Evolutionary conservation across 2,113 vertebrate genomes (phyloP), one percentile per base, ranked within the genome.

Genomic region (Corydoras maculifer): DNA sequence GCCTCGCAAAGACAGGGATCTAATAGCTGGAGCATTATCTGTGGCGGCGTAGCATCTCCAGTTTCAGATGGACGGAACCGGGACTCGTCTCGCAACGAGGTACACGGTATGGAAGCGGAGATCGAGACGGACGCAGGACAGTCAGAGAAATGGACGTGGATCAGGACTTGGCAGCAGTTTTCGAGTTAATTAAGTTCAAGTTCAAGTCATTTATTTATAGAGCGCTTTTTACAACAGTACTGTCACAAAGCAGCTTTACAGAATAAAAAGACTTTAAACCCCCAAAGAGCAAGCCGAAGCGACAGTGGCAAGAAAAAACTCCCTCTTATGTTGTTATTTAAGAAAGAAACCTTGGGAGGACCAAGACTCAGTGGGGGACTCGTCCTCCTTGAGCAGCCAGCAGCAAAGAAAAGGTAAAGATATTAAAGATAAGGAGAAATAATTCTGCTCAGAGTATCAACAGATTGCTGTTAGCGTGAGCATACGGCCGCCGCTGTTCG

Each of bases 1-100:
- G 73, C 75, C 68, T 73, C 0, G 13, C 60, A 9, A 51, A 65
- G 62, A 65, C 69, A 69, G 54, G 59, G 43, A 12, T 57, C 43
- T 73, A 71, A 72, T 61, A 68, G 60, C 55, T 53, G 3, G 11
- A 54, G 65, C 25, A 30, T 68, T 50, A 69, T 63, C 57, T 8
- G 25, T 11, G n/a, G 65, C 58, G 53, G 50, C 14, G 30, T 12
- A 50, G 25, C 25, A 5, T n/a, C 58, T 50, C 57, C 51, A 0
- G 58, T 62, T 66, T 62, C 43, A 67, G 58, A 14, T 31, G 63
- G 48, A 53, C 70, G 15, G n/a, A 43, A 31, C 48, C 30, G 68
- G 11, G 66, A 12, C 25, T 25, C 12, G 32, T 48, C 54, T 32
- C 31, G 9, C 6, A 25, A 58, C 13, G 9, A n/a, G 5, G 35